These are phyloP conservation scores for Eurois occulta DNA, from an alignment of 2,888 invertebrate species.

Conservation along the genomic window DNA sequence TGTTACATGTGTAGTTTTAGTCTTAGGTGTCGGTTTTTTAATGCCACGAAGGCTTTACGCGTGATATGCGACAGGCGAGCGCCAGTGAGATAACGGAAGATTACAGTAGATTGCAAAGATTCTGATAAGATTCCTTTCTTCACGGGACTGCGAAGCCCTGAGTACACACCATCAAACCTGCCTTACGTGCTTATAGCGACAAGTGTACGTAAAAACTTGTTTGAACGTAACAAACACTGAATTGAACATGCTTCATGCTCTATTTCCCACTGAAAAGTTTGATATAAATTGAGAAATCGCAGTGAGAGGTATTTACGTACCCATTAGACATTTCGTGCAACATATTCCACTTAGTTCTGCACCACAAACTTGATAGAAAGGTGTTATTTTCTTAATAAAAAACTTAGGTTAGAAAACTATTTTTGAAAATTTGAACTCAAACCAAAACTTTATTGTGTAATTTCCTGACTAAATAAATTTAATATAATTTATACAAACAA, in stretches of 20 bases:
- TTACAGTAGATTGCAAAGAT: slow-evolving; percentile 85
- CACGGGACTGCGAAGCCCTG: slow-evolving; percentile 61
- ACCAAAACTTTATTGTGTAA: slow-evolving; percentile 10
- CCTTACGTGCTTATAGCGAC: slow-evolving; percentile 29
- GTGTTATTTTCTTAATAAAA: slow-evolving; percentile 7
- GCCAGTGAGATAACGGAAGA: slow-evolving; percentile 86
- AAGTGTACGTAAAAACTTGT: slow-evolving; percentile 39
- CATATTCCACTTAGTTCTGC: slow-evolving; percentile 64
- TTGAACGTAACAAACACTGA: slow-evolving; percentile 59
- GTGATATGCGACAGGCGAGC: slow-evolving; percentile 77
- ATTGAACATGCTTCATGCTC: slow-evolving; percentile 77
- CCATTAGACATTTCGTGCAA: slow-evolving; percentile 66
- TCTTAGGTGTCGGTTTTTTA: slow-evolving; percentile 64
- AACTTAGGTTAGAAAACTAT: slow-evolving; percentile 52
- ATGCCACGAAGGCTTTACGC: slow-evolving; percentile 84
- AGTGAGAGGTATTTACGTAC: slow-evolving; percentile 78
- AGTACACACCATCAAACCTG: slow-evolving; percentile 53
- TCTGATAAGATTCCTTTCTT: slow-evolving; percentile 84
- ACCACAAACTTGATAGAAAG: slow-evolving; percentile 43
- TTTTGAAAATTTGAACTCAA: slow-evolving; percentile 39
- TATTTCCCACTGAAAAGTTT: slow-evolving; percentile 79
- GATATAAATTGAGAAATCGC: slow-evolving; percentile 77
- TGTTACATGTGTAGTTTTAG: slow-evolving; percentile 42
- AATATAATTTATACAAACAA: background rate
- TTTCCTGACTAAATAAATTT: background rate